These are phyloP conservation scores for Pseudachorutes palmiensis DNA, from an alignment of 1,140 invertebrate genomes.

Conservation along the genomic window DNA sequence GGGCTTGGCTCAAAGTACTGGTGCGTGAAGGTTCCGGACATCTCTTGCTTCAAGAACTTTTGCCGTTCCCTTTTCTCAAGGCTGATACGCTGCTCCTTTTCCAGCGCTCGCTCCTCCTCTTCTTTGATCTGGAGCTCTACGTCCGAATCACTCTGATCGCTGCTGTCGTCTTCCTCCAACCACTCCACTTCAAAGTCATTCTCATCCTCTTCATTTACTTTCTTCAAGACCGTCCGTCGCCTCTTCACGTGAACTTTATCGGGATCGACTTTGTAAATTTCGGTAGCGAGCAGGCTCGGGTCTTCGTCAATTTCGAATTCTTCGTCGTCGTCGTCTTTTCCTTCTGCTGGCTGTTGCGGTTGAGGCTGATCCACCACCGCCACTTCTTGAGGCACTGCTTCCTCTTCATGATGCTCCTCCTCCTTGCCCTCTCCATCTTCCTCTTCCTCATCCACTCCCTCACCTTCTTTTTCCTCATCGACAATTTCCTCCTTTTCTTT, in stretches of 20 bases:
- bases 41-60: background rate
- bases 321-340: background rate
- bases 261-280: too few relatives aligned
- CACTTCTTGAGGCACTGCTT: background rate
- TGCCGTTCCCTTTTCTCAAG: background rate
- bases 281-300: too few relatives aligned
- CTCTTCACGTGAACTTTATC: background rate
- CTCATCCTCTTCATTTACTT: background rate
- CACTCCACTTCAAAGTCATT: background rate
- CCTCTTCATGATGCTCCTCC: background rate
- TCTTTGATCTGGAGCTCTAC: background rate
- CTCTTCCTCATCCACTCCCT: background rate
- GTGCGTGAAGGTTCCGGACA: background rate
- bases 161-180: conserved; percentile 3
- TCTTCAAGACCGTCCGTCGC: background rate
- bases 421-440: background rate
- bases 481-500: background rate
- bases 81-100: background rate
- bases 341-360: too few relatives aligned
- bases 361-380: too few relatives aligned
- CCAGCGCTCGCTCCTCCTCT: background rate
- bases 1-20: background rate
- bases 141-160: conserved; percentile 1
- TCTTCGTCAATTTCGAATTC: background rate
- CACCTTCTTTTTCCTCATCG: conserved; percentile 15